These are phyloP conservation scores for Mormyrus hasselquistii DNA, from an alignment of 2,797 vertebrate genomes.

Conservation along the genomic window DNA sequence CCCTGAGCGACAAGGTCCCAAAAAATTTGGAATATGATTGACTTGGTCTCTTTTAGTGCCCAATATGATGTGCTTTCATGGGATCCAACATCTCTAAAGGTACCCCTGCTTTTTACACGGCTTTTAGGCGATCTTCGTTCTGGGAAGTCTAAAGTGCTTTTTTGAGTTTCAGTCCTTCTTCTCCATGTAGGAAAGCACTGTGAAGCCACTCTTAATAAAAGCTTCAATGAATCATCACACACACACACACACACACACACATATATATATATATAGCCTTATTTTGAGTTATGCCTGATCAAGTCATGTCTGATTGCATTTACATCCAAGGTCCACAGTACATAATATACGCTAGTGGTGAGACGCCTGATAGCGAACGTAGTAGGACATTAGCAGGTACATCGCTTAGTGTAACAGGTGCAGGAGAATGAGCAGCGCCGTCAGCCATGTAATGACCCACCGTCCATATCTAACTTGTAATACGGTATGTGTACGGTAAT, in stretches of 20 bases:
- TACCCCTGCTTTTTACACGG: neutral
- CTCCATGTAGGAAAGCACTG: neutral
- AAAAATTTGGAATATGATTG: neutral
- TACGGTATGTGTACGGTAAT: neutral
- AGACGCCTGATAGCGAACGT: neutral
- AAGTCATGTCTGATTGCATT: neutral
- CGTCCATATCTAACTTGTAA: neutral
- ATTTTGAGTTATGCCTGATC: neutral
- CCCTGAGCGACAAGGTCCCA: neutral
- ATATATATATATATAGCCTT: neutral
- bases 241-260: neutral
- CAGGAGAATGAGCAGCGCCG: neutral
- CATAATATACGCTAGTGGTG: neutral
- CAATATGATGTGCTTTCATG: neutral
- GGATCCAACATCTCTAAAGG: neutral
- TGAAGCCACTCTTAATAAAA: neutral
- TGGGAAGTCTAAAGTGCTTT: neutral
- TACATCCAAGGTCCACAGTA: neutral
- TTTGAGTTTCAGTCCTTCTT: neutral
- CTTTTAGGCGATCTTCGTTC: neutral
- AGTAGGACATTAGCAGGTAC: neutral
- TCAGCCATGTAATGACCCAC: neutral
- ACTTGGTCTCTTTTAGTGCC: neutral
- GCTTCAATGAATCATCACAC: neutral
- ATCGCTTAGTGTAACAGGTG: neutral